Conservation (phyloP, 2,113 vertebrate species). For the Alligator mississippiensis region DNA sequence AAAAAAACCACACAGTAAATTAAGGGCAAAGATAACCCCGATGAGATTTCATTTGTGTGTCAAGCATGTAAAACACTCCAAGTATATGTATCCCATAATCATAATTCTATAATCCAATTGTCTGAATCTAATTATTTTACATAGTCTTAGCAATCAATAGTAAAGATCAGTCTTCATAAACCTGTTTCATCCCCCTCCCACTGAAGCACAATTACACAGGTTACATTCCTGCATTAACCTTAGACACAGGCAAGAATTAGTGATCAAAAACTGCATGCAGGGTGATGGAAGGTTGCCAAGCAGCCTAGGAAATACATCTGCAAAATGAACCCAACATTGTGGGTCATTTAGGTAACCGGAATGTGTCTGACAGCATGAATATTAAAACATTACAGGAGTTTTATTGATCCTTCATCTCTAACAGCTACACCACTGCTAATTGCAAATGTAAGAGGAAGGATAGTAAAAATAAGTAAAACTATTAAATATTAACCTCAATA, state of each 20-base stretch:
- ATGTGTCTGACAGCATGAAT: slow-evolving; percentile 18
- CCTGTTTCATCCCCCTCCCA: slow-evolving; percentile 24
- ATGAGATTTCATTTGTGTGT: background rate
- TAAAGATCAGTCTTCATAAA: slow-evolving; percentile 29
- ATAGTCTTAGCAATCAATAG: slow-evolving; percentile 48
- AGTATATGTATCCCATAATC: background rate
- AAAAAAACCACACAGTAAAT: background rate
- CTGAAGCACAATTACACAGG: background rate
- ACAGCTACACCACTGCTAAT: slow-evolving; percentile 10
- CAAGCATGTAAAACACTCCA: background rate
- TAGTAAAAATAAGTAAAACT: slow-evolving; percentile 49
- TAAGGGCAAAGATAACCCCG: background rate
- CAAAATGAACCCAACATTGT: background rate
- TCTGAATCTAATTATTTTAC: slow-evolving; percentile 56
- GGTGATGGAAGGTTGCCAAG: slow-evolving; percentile 1
- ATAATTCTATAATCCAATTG: slow-evolving; percentile 32
- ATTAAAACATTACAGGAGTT: slow-evolving; percentile 27
- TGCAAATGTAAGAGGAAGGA: slow-evolving; percentile 41
- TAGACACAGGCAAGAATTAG: slow-evolving; percentile 41
- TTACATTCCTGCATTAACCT: slow-evolving; percentile 57
- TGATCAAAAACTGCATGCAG: background rate
- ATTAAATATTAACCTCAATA: slow-evolving; percentile 50
- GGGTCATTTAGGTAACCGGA: slow-evolving; percentile 5
- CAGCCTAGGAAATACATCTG: background rate
- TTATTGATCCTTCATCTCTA: slow-evolving; percentile 52